A percentile compares a stretch with the other conserved stretches of the same genome.
Conservation (phyloP, 2,888 invertebrate genomes). For the Lasioglossum malachurum region DNA sequence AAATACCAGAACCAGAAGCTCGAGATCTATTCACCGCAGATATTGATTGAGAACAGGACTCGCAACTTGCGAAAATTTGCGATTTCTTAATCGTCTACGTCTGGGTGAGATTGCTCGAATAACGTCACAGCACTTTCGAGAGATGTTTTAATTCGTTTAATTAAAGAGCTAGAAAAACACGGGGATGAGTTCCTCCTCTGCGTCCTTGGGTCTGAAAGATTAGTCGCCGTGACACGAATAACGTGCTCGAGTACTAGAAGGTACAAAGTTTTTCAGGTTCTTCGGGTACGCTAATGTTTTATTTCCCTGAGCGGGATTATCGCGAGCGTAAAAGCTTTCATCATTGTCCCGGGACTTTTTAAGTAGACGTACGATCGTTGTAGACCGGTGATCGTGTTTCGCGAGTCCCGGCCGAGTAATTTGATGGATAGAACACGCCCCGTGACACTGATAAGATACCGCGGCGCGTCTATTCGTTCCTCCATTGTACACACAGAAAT, state of each 20-base stretch:
- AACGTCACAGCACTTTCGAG: background rate
- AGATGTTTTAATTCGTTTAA: background rate
- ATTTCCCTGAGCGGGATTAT: background rate
- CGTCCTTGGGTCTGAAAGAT: background rate
- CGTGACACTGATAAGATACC: background rate
- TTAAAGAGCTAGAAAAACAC: background rate
- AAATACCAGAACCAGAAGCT: too few species aligned
- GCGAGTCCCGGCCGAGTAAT: background rate
- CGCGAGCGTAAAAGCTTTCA: background rate
- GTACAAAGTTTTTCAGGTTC: background rate
- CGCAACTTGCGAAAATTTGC: background rate
- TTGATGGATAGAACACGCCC: background rate
- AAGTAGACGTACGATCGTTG: background rate
- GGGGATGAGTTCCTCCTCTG: background rate
- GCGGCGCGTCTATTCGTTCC: background rate
- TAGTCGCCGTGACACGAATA: background rate
- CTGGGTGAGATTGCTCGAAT: background rate
- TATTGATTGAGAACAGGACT: background rate
- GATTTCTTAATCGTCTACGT: background rate
- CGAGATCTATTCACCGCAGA: too few species aligned
- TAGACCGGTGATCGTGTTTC: background rate
- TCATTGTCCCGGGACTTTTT: background rate
- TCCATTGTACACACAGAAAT: background rate
- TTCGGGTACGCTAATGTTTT: constrained; percentile 1
- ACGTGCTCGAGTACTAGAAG: background rate